Conservation (phyloP, 2,888 invertebrate genomes). For the Tupiocoris notatus region DNA sequence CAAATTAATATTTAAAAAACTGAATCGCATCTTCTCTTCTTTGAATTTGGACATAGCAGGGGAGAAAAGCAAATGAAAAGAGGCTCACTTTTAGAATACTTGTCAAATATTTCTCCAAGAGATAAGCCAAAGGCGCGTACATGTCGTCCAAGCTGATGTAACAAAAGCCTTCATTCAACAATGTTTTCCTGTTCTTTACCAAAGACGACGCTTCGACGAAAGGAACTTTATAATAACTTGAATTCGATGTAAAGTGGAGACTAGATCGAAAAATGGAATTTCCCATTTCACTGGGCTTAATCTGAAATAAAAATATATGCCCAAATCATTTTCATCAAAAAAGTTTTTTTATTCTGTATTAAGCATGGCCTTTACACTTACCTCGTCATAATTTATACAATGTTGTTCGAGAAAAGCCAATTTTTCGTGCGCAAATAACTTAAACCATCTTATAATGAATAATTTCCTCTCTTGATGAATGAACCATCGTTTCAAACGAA, state of each 20-base stretch:
- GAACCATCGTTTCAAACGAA: slow-evolving; percentile 39
- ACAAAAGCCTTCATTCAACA: slow-evolving; percentile 28
- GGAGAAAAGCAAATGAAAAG: not conserved
- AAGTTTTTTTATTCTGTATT: no score
- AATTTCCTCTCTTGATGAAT: slow-evolving; percentile 43
- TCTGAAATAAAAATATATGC: not conserved
- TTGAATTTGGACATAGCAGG: no score
- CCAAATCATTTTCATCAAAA: no score
- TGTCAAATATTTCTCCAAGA: not conserved
- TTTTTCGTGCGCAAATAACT: slow-evolving; percentile 25
- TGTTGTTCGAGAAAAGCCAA: slow-evolving; percentile 8
- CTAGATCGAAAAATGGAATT: not conserved
- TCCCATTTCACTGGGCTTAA: not conserved
- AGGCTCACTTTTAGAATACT: not conserved
- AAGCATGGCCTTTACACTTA: not conserved
- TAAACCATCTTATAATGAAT: slow-evolving; percentile 41
- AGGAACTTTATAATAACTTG: slow-evolving; percentile 40
- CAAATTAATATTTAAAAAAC: no score
- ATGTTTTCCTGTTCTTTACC: slow-evolving; percentile 27
- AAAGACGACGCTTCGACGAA: slow-evolving; percentile 22
- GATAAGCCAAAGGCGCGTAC: slow-evolving; percentile 12
- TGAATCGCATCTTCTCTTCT: no score
- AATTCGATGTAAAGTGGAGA: not conserved
- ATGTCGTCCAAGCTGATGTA: slow-evolving; percentile 34
- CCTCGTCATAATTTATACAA: slow-evolving; percentile 10